Base-by-base conservation (phyloP, 2,888 invertebrate genomes). In the Anoncus sp. region DNA sequence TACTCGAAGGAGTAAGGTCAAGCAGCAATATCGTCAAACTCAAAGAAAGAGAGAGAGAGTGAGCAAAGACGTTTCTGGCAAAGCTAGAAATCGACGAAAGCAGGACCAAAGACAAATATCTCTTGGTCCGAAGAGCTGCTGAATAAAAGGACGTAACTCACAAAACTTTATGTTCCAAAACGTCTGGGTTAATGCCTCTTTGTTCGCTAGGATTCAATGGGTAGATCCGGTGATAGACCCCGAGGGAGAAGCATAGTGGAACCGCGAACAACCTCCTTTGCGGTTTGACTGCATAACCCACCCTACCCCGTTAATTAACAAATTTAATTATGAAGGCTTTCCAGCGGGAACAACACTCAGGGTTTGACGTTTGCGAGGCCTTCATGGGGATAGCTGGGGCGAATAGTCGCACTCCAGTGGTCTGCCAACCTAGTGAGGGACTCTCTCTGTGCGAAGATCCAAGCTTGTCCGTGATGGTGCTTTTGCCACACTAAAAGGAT, bases 271-370 rank as follows among this genome's bases (percentile, higher is more conserved):
- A 62, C 24, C 20, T 63, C 43, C 49, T 73, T 65, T 55, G 63
- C 59, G 20, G 51, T 73, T 69, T 40, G 27, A 57, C 51, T 65
- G 38, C 27, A 60, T 35, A 66, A 70, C 49, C 62, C 38, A n/a
- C n/a, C 20, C 65, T 38, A 55, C 60, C 53, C 16, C 60, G 43
- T 74, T 66, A 71, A 78, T 78, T 71, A 71, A 66, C 66, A 45
- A 75, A 78, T 71, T 78, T 60, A 70, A 67, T 75, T 71, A 71
- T 57, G 55, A 74, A 70, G 38, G 22, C 66, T 78, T 55, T 70
- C 47, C 31, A 60, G 60, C 10, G 40, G 45, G 14, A 66, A 74
- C 60, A 62, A 74, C 59, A 60, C 59, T 66, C 59, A 27, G 27
- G 40, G 27, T 45, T 24, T 31, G 45, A 27, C 57, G 45, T 47